These are phyloP conservation scores for Melanogrammus aeglefinus DNA, from an alignment of 2,797 vertebrate species.

Conservation along the genomic window DNA sequence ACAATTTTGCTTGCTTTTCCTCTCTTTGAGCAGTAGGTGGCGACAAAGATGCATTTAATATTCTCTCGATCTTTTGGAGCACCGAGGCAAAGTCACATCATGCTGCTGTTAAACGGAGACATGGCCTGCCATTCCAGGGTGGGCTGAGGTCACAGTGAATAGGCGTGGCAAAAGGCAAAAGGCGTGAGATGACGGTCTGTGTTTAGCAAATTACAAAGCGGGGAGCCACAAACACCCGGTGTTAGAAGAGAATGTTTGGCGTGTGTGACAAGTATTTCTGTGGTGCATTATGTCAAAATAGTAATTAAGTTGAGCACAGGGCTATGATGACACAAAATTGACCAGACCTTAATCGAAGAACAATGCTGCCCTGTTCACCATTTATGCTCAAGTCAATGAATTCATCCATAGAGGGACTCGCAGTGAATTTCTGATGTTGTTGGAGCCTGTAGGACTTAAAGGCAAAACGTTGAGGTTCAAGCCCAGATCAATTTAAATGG, in stretches of 20 bases:
- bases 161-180: too few relatives aligned
- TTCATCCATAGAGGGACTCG: background rate
- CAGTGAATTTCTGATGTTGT: background rate
- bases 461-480: background rate
- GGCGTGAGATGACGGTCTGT: slow-evolving; percentile 32
- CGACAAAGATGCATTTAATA: slow-evolving; percentile 16
- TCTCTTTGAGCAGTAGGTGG: slow-evolving; percentile 48
- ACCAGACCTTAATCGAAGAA: background rate
- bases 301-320: background rate
- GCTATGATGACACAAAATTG: background rate
- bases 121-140: slow-evolving; percentile 7
- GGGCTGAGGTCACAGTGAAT: slow-evolving; percentile 28
- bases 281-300: background rate
- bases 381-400: background rate
- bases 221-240: slow-evolving; percentile 6
- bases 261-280: background rate
- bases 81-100: background rate
- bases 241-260: slow-evolving; percentile 20
- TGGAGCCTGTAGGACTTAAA: background rate
- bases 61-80: background rate
- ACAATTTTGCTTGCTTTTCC: slow-evolving; percentile 6
- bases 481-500: too few relatives aligned
- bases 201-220: slow-evolving; percentile 16
- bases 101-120: background rate
- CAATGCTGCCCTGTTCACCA: background rate